Evolutionary conservation across 2,888 invertebrate genomes (phyloP).

Genomic region (Caenorhabditis auriculariae): DNA sequence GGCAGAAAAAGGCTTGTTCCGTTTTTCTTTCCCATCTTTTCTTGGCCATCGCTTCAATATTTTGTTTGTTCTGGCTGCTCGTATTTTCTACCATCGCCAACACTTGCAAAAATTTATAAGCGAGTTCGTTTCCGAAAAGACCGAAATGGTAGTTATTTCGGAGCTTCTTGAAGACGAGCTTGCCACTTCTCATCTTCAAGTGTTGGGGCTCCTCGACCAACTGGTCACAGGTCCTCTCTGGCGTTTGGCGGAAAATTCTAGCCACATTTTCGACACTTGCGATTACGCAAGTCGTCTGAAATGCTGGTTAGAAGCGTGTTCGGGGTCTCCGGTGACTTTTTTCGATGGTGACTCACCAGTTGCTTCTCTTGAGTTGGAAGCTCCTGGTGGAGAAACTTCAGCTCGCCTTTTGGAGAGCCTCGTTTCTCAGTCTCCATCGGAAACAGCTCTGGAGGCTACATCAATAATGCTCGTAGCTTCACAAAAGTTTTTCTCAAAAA

Average conservation of each 20-base stretch:
- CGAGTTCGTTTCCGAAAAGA: constrained; percentile 1
- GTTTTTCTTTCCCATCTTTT: neutral
- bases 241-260: constrained; percentile 1
- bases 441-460: neutral
- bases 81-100: constrained; percentile 6
- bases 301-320: constrained; percentile 2
- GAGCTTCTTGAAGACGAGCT: neutral
- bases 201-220: constrained; percentile 4
- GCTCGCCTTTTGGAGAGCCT: neutral
- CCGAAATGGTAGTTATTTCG: neutral
- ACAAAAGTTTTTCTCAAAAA: neutral
- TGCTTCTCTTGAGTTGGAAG: neutral
- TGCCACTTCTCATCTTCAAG: neutral
- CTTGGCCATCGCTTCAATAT: constrained; percentile 5
- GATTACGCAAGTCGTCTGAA: constrained; percentile 1
- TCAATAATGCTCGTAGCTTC: neutral
- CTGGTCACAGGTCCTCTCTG: constrained; percentile 6
- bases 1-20: neutral
- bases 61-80: constrained; percentile 1
- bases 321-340: neutral
- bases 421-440: neutral
- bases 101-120: neutral
- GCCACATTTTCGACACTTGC: constrained; percentile 6
- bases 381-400: neutral
- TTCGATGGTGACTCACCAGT: constrained; percentile 1